These are phyloP conservation scores for Apotomis betuletana DNA, from an alignment of 2,888 invertebrate species.

Conservation along the genomic window DNA sequence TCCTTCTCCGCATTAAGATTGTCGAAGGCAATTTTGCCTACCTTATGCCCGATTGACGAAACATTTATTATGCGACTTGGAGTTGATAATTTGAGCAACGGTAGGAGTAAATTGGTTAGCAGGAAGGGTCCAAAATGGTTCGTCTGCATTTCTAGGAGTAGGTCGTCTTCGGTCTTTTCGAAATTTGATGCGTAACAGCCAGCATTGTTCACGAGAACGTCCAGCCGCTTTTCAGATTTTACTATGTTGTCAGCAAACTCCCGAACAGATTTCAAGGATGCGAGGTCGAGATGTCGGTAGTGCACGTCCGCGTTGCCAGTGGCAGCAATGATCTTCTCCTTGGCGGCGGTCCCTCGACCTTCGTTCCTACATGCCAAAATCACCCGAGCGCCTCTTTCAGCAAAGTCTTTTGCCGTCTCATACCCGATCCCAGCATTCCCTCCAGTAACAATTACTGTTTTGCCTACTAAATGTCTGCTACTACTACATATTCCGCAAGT, in stretches of 20 bases:
- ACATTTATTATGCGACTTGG: slow-evolving; percentile 76
- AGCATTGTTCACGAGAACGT: slow-evolving; percentile 86
- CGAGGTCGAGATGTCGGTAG: slow-evolving; percentile 75
- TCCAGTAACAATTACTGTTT: slow-evolving; percentile 93
- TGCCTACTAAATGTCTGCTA: slow-evolving; percentile 86
- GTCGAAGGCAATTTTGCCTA: slow-evolving; percentile 46
- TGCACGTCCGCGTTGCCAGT: slow-evolving; percentile 64
- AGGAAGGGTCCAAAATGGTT: slow-evolving; percentile 85
- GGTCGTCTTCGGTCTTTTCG: slow-evolving; percentile 79
- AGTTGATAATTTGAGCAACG: slow-evolving; percentile 56
- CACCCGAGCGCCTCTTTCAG: slow-evolving; percentile 88
- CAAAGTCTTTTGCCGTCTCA: slow-evolving; percentile 88
- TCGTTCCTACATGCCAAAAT: slow-evolving; percentile 91
- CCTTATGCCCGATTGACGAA: slow-evolving; percentile 75
- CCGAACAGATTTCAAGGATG: slow-evolving; percentile 81
- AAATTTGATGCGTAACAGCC: slow-evolving; percentile 70
- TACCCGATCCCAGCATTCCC: slow-evolving; percentile 92
- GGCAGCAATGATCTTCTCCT: slow-evolving; percentile 55
- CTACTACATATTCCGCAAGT: slow-evolving; percentile 61
- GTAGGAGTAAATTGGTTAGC: slow-evolving; percentile 82
- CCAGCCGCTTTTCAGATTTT: slow-evolving; percentile 76
- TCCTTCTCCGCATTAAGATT: slow-evolving; percentile 54
- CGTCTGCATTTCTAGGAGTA: slow-evolving; percentile 81
- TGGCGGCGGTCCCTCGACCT: slow-evolving; percentile 84
- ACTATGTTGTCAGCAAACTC: slow-evolving; percentile 84